phyloP scores from a whole-genome alignment of 2,113 vertebrate genomes.

The Nibea albiflora region DNA sequence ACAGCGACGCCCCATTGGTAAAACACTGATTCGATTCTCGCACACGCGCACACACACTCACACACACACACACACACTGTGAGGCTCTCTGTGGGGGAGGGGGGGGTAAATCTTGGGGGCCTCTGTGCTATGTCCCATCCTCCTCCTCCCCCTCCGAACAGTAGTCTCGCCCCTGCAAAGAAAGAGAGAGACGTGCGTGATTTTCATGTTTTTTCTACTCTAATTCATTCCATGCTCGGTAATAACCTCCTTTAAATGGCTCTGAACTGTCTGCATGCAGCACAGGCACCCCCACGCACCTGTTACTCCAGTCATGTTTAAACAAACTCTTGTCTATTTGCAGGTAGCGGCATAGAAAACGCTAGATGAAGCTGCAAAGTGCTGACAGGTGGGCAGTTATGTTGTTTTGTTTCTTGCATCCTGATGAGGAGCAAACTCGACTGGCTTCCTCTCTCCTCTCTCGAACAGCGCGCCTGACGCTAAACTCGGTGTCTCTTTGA shows the following conservation, averaged over 20 bases:
- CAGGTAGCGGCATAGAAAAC: constrained; percentile 1
- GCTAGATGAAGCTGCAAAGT: constrained; percentile 16
- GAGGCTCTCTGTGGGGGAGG: constrained; percentile 64
- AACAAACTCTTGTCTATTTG: constrained; percentile 11
- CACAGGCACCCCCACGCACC: constrained; percentile 3
- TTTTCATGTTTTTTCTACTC: not conserved
- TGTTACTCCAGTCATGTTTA: constrained; percentile 22
- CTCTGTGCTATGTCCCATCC: constrained; percentile 93
- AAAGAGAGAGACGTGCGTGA: constrained; percentile 20
- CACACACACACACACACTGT: constrained; percentile 65
- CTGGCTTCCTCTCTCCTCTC: constrained; percentile 3
- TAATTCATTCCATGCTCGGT: not conserved
- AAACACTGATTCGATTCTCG: constrained; percentile 68
- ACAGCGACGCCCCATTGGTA: constrained; percentile 37
- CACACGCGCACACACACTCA: constrained; percentile 24
- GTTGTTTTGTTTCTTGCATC: constrained; percentile 28
- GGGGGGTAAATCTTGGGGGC: constrained; percentile 51
- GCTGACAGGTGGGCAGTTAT: constrained; percentile 49
- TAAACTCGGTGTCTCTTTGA: not conserved
- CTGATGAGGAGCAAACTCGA: constrained; percentile 13
- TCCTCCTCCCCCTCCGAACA: constrained; percentile 90
- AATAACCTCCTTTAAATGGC: constrained; percentile 11
- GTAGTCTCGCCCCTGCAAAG: constrained; percentile 92
- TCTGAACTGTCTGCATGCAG: constrained; percentile 9
- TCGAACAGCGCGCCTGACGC: constrained; percentile 4